phyloP scores from a whole-genome alignment of 2,888 invertebrate genomes.

The Coenonympha glycerion region DNA sequence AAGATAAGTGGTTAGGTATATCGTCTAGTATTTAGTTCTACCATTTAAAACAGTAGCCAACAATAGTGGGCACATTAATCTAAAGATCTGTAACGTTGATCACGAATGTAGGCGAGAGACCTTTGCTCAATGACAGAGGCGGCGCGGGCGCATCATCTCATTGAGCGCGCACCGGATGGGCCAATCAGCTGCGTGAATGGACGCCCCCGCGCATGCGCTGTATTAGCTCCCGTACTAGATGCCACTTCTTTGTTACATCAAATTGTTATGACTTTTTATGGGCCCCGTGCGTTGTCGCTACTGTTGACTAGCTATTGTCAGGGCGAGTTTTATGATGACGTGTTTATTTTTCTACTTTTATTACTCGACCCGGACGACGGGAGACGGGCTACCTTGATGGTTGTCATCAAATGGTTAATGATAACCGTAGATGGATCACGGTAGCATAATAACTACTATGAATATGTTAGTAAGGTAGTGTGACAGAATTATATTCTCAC shows the following conservation, averaged over 20 bases:
- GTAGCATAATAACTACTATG: conserved; percentile 1
- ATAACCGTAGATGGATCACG: neutral
- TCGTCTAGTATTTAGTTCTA: conserved; percentile 12
- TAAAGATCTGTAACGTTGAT: conserved; percentile 42
- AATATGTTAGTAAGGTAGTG: neutral
- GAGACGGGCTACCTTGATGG: neutral
- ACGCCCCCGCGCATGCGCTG: conserved; percentile 68
- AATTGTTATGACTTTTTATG: conserved; percentile 70
- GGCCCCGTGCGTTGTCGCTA: conserved; percentile 44
- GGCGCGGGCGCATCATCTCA: conserved; percentile 72
- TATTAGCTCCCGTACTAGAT: conserved; percentile 66
- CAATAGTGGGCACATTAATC: conserved; percentile 27
- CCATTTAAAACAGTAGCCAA: conserved; percentile 20
- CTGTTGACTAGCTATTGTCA: conserved; percentile 55
- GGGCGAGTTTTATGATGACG: conserved; percentile 4
- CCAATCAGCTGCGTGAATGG: conserved; percentile 76
- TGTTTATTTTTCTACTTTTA: conserved; percentile 10
- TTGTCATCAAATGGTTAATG: conserved; percentile 3
- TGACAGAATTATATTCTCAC: neutral
- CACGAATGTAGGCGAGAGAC: conserved; percentile 71
- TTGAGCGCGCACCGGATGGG: conserved; percentile 74
- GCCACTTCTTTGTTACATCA: conserved; percentile 69
- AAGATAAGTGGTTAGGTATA: no score
- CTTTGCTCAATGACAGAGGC: conserved; percentile 72
- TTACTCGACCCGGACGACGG: neutral